These are phyloP conservation scores for Myotis planiceps DNA, from an alignment of 2,797 vertebrate genomes.

Conservation along the genomic window DNA sequence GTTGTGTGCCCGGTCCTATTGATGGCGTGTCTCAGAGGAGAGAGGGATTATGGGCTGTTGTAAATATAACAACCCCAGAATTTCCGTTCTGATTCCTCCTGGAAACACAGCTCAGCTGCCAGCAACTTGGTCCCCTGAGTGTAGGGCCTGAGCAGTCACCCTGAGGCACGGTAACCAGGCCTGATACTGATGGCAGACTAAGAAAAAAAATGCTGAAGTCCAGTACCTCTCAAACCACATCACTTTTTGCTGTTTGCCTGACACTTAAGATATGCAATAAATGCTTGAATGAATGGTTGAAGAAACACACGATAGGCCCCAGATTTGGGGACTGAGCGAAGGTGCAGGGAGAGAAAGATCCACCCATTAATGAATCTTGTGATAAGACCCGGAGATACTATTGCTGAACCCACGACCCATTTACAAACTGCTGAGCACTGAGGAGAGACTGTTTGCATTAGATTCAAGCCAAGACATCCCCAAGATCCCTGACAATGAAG, in stretches of 20 bases:
- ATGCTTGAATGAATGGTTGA: neutral
- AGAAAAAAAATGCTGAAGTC: neutral
- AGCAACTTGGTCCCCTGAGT: neutral
- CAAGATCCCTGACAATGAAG: neutral
- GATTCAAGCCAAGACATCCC: neutral
- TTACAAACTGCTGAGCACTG: conserved; percentile 10
- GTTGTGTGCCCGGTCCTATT: accelerated
- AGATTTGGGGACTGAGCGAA: neutral
- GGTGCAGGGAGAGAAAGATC: neutral
- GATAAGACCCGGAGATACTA: neutral
- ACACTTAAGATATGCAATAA: neutral
- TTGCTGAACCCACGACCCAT: neutral
- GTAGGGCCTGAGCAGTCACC: neutral
- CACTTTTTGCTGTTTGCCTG: neutral
- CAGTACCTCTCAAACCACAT: neutral
- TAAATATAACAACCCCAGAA: neutral
- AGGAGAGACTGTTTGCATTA: neutral
- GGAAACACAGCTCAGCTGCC: neutral
- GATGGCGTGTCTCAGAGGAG: neutral
- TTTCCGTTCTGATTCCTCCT: neutral
- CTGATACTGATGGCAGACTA: neutral
- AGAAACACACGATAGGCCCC: neutral
- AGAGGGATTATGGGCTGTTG: neutral
- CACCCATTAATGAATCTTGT: neutral
- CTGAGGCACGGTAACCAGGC: accelerated